Conservation (phyloP, 2,888 invertebrate species). For the Mesorhabditis belari region DNA sequence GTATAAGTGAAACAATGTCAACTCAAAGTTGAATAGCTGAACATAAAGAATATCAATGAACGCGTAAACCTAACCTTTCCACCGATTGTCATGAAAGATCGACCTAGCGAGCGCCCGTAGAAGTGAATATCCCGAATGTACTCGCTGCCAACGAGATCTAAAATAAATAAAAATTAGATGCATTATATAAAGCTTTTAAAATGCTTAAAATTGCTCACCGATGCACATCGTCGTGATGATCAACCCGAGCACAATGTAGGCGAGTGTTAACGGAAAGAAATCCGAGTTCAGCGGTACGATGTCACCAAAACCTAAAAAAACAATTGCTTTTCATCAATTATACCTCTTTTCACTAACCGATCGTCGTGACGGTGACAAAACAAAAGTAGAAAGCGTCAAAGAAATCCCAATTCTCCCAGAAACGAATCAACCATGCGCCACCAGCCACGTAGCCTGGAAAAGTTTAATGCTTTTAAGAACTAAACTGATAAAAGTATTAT, state of each 20-base stretch:
- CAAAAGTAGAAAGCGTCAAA: slow-evolving; percentile 54
- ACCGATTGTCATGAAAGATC: slow-evolving; percentile 51
- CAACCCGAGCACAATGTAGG: slow-evolving; percentile 51
- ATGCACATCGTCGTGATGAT: slow-evolving; percentile 54
- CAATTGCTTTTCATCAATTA: not conserved
- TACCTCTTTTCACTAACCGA: slow-evolving; percentile 29
- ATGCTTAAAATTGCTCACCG: slow-evolving; percentile 21
- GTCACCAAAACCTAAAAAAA: slow-evolving; percentile 50
- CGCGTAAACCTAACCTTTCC: slow-evolving; percentile 35
- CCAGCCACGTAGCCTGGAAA: slow-evolving; percentile 51
- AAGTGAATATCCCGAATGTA: slow-evolving; percentile 54
- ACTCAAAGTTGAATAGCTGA: not conserved
- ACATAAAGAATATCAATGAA: not conserved
- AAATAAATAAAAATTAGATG: slow-evolving; percentile 8
- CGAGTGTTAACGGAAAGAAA: slow-evolving; percentile 49
- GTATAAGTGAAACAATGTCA: not conserved
- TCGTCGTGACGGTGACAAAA: slow-evolving; percentile 53
- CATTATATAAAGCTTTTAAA: not conserved
- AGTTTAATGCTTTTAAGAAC: not conserved
- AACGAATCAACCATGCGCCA: slow-evolving; percentile 51
- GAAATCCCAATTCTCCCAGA: slow-evolving; percentile 53
- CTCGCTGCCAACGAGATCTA: slow-evolving; percentile 52
- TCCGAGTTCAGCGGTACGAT: slow-evolving; percentile 52
- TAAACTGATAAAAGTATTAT: not conserved
- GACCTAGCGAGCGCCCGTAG: slow-evolving; percentile 52